Conservation (phyloP, 2,888 invertebrate genomes). For the Monopis laevigella region DNA sequence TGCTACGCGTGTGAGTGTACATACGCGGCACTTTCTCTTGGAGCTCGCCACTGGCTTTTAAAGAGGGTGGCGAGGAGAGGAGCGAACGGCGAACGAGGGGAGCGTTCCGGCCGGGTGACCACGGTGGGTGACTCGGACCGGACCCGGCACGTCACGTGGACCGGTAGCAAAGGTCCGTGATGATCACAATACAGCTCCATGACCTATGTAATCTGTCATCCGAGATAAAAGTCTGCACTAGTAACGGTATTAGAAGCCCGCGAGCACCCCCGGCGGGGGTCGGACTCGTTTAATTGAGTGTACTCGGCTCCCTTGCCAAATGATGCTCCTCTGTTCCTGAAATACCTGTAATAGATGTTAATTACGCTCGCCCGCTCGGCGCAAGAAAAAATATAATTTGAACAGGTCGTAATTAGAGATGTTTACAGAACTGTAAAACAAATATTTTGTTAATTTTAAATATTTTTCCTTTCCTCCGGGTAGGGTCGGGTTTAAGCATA, state of each 20-base stretch:
- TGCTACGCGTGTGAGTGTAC: conserved; percentile 62
- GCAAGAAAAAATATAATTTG: conserved; percentile 61
- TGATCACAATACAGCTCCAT: too few relatives aligned
- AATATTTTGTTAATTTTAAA: conserved; percentile 65
- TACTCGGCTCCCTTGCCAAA: conserved; percentile 61
- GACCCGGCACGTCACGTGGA: conserved; percentile 7
- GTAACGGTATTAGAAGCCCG: too few relatives aligned
- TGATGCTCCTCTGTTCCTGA: conserved; percentile 58
- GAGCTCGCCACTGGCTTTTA: conserved; percentile 70
- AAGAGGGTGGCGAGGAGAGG: conserved; percentile 55
- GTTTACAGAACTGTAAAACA: conserved; percentile 64
- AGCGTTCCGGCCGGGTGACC: conserved; percentile 67
- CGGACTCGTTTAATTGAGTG: conserved; percentile 58
- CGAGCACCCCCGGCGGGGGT: conserved; percentile 3
- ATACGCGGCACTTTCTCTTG: conserved; percentile 69
- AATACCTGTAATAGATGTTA: conserved; percentile 66
- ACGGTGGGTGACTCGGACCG: conserved; percentile 27
- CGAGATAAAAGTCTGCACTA: too few relatives aligned
- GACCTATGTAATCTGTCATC: conserved; percentile 13
- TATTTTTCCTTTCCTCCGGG: conserved; percentile 46
- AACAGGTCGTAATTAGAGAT: conserved; percentile 66
- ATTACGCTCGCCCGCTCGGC: conserved; percentile 49
- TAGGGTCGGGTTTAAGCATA: conserved; percentile 61
- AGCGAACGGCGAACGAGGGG: conserved; percentile 34
- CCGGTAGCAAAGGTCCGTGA: conserved; percentile 1